Base-by-base conservation (phyloP, 2,113 vertebrate species). In the Dasyprocta punctata region DNA sequence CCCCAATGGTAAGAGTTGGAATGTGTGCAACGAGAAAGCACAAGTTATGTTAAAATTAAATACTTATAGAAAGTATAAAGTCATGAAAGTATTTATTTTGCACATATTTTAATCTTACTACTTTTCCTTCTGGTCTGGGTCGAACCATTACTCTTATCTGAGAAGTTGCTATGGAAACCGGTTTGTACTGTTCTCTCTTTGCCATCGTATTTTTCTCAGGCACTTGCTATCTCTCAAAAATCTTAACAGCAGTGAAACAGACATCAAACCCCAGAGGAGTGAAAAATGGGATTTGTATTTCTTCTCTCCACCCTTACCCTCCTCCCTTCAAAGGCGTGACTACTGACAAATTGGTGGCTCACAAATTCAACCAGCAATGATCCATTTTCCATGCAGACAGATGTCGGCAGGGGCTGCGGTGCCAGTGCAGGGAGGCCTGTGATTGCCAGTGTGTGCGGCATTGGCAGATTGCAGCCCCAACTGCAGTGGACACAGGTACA, bases 111-210 rank as follows among this genome's bases (percentile, higher is more conserved):
- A 98, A 94, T 97, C 92, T 98, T 95, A 90, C 89, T 97, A 98
- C 97, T 96, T 98, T 95, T 95, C 92, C 97, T 97, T 98, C 88
- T 92, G 95, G 98, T 97, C 98, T 98, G 96, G 96, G 91, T 97
- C 98, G 95, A 94, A 91, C 93, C 90, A 97, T 97, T 97, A 97
- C 93, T 95, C 92, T 98, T 98, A 98, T 93, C 97, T 94, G 92
- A 91, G 92, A 95, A 75, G 98, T 99, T 98, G 93, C 98, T 92
- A 98, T 99, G 97, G 98, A 98, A 98, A 98, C 98, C 69, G 71
- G 97, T 98, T 98, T 97, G 97, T 61, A 54, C 95, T 96, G 47
- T 97, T 92, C 81, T 98, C 96, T 80, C 56, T 97, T 95, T 97
- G 97, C 96, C 85, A 80, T 1, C 41, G 81, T 98, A 82, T 93